Conservation (phyloP, 2,888 invertebrate species). For the Eupeodes luniger region DNA sequence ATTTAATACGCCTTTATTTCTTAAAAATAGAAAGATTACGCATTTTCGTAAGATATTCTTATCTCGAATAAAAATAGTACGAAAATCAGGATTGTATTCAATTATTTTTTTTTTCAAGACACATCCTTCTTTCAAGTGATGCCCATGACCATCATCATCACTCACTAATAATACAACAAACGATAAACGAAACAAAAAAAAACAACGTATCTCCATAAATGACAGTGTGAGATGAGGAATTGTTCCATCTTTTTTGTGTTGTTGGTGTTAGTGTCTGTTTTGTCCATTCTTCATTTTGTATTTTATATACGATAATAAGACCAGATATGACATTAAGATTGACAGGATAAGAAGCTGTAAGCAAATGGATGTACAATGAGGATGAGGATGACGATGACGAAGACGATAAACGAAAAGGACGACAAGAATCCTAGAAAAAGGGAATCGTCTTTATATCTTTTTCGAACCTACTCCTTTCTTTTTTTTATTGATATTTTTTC, state of each 20-base stretch:
- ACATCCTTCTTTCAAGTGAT: slow-evolving; percentile 49
- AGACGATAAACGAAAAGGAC: neutral
- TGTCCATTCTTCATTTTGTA: slow-evolving; percentile 61
- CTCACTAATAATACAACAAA: slow-evolving; percentile 43
- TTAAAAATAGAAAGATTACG: neutral
- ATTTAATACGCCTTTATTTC: neutral
- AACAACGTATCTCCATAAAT: neutral
- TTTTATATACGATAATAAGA: slow-evolving; percentile 67
- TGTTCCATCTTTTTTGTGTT: slow-evolving; percentile 23
- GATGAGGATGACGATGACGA: neutral
- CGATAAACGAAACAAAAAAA: neutral
- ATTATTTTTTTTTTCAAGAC: slow-evolving; percentile 46
- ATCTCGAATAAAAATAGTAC: slow-evolving; percentile 41
- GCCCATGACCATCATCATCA: slow-evolving; percentile 74
- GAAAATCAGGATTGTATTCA: slow-evolving; percentile 66
- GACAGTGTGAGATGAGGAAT: slow-evolving; percentile 2
- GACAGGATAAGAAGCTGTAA: slow-evolving; percentile 71
- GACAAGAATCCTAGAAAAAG: slow-evolving; percentile 12
- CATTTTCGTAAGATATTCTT: slow-evolving; percentile 20
- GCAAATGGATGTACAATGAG: slow-evolving; percentile 35
- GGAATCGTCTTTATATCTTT: neutral
- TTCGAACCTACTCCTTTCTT: neutral
- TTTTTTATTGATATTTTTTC: neutral
- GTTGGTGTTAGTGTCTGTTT: slow-evolving; percentile 13
- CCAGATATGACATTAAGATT: slow-evolving; percentile 72